Evolutionary conservation across 2,888 invertebrate species (phyloP).

Genomic region (Zygaena filipendulae): DNA sequence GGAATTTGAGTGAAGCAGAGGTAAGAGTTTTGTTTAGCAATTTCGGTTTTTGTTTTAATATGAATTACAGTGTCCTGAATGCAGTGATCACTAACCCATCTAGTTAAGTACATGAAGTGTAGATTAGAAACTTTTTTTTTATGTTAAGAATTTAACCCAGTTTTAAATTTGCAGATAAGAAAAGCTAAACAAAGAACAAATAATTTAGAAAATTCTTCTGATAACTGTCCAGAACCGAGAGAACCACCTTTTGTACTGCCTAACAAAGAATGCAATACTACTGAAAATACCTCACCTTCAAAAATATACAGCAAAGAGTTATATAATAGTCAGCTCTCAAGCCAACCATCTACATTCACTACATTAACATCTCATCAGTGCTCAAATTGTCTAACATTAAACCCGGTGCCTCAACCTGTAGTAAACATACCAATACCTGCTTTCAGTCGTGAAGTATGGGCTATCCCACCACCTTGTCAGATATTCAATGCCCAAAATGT

Average conservation of each 20-base stretch:
- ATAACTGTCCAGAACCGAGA: conserved; percentile 33
- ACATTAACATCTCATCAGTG: neutral
- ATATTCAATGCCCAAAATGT: conserved; percentile 11
- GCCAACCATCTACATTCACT: conserved; percentile 9
- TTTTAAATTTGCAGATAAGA: conserved; percentile 37
- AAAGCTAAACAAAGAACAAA: conserved; percentile 27
- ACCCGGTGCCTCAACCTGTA: neutral
- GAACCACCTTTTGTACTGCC: conserved; percentile 28
- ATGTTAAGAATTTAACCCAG: too few species aligned
- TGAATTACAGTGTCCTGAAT: too few species aligned
- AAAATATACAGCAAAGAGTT: conserved; percentile 23
- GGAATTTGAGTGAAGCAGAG: conserved; percentile 40
- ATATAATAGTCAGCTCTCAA: conserved; percentile 23
- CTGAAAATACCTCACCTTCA: conserved; percentile 1
- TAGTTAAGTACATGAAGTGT: too few species aligned
- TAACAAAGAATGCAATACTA: neutral
- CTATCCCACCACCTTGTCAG: conserved; percentile 17
- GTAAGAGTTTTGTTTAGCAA: too few species aligned
- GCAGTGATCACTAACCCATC: too few species aligned
- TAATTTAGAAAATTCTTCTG: conserved; percentile 15
- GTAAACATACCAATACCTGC: conserved; percentile 5
- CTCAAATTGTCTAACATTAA: too few species aligned
- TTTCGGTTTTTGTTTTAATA: too few species aligned
- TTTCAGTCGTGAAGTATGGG: conserved; percentile 23
- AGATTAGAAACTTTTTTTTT: too few species aligned